phyloP scores from a whole-genome alignment of 2,113 vertebrate genomes.

The Anolis sagrei region DNA sequence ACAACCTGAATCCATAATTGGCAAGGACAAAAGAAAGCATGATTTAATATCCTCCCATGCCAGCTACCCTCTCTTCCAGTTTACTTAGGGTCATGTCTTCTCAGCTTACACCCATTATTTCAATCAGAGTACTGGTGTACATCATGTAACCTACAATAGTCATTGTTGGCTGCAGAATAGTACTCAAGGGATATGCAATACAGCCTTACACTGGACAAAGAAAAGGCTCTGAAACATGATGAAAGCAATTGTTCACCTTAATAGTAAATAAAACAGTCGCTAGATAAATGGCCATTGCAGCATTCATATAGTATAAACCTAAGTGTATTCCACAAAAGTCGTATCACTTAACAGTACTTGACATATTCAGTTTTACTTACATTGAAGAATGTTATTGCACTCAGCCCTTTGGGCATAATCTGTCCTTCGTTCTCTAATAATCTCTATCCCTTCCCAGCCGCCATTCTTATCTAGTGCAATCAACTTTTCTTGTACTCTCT shows the following conservation, averaged over 20 bases:
- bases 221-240: conserved; percentile 36
- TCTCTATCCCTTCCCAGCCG: neutral
- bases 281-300: conserved; percentile 56
- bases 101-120: conserved; percentile 56
- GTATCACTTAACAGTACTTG: conserved; percentile 29
- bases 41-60: conserved; percentile 62
- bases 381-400: conserved; percentile 26
- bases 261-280: conserved; percentile 43
- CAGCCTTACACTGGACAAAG: conserved; percentile 18
- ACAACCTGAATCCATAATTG: conserved; percentile 60
- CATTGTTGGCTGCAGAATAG: conserved; percentile 28
- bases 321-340: conserved; percentile 37
- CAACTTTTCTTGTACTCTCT: conserved; percentile 59
- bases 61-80: conserved; percentile 35
- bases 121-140: conserved; percentile 32
- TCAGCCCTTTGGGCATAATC: conserved; percentile 53
- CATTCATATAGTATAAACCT: conserved; percentile 58
- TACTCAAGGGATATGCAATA: conserved; percentile 40
- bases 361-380: conserved; percentile 59
- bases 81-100: conserved; percentile 45
- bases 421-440: conserved; percentile 51
- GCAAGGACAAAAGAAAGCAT: conserved; percentile 60
- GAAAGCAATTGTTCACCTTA: neutral
- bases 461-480: conserved; percentile 50
- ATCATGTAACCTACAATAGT: conserved; percentile 9